Conservation (phyloP, 2,113 vertebrate species). For the Sebastes fasciatus region DNA sequence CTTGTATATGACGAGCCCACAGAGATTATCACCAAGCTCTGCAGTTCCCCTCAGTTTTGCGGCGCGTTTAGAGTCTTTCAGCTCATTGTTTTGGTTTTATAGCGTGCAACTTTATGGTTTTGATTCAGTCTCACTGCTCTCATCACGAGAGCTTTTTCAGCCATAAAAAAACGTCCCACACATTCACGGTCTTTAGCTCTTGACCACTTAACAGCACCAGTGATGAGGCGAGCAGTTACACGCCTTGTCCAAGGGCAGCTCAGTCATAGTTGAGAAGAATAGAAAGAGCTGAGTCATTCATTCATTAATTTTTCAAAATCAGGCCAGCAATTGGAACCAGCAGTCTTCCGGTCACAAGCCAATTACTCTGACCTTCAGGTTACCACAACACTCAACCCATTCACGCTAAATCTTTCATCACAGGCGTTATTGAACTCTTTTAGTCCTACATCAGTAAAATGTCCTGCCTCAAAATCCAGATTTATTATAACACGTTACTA, state of each 20-base stretch:
- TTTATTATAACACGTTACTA: slow-evolving; percentile 44
- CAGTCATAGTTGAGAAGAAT: slow-evolving; percentile 18
- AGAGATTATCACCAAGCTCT: not conserved
- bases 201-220: slow-evolving; percentile 28
- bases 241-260: slow-evolving; percentile 26
- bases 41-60: not conserved
- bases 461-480: slow-evolving; percentile 22
- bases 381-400: slow-evolving; percentile 48
- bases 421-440: slow-evolving; percentile 22
- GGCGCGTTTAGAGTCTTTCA: not conserved
- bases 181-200: not conserved
- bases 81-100: not conserved
- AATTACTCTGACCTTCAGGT: slow-evolving; percentile 48
- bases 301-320: slow-evolving; percentile 35
- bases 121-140: too few relatives aligned
- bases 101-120: too few relatives aligned
- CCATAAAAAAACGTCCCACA: not conserved
- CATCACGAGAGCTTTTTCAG: not conserved
- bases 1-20: not conserved
- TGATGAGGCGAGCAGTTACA: slow-evolving; percentile 10
- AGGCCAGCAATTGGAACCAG: slow-evolving; percentile 28
- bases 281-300: slow-evolving; percentile 23
- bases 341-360: slow-evolving; percentile 49
- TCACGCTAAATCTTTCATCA: slow-evolving; percentile 36
- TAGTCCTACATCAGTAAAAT: slow-evolving; percentile 23